Base-by-base conservation (phyloP, 2,797 vertebrate species). In the Phrynocephalus forsythii region DNA sequence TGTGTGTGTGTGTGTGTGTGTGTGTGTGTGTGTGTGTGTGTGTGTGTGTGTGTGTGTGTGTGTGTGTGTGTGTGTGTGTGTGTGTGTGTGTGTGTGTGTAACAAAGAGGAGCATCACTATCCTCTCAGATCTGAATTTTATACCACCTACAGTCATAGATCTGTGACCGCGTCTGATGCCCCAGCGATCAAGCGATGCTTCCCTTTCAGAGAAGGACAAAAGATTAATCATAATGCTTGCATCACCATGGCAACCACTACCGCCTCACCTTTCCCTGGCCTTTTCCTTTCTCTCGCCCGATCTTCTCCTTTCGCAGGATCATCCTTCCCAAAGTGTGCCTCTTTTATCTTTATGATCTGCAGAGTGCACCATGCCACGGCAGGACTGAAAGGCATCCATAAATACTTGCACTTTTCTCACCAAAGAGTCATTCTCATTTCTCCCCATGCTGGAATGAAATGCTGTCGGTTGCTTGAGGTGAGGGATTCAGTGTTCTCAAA, bases 181-280 rank as follows among this genome's bases (percentile, higher is more conserved):
- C 38, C 22, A 56, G 44, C 28, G 79, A 75, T 75, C 86, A 82
- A 76, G 79, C 72, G 13, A 50, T 76, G n/a, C 76, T 52, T 76
- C 24, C 63, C 72, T 82, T 82, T 68, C 56, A 77, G 48, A 33
- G 66, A 69, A 77, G 28, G 66, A 38, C 72, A 87, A 82, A 82
- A 87, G 80, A 50, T 69, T 83, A 77, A 83, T 87, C 72, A 56
- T 68, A 68, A 77, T 56, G 63, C 86, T 75, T 68, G 63, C 5
- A 16, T 87, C 80, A 52, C 71, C 72, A 82, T 76, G 18, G 44
- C 18, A 87, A 82, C 60, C n/a, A 3, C 63, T 81, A 68, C 20
- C 76, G 60, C 80, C 72, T 87, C 86, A 68, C 63, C 72, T 77
- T 69, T 82, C 30, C 11, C 72, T 87, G 86, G 60, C 63, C n/a